Conservation (phyloP, 2,113 vertebrate genomes). For the Petrocephalus zakoni region DNA sequence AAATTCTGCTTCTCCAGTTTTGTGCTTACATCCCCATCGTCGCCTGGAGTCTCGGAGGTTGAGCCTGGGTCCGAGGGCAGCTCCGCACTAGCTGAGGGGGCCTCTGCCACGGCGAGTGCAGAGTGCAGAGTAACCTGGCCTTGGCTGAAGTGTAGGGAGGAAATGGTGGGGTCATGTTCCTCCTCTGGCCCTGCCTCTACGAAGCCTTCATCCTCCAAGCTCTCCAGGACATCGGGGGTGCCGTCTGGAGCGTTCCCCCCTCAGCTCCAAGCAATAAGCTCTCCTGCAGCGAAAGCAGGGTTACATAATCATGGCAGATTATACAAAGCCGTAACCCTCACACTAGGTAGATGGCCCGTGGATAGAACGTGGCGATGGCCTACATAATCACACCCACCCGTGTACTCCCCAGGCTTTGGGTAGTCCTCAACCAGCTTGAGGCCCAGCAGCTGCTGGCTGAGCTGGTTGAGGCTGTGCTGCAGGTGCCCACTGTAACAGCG, state of each 20-base stretch:
- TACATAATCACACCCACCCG: conserved; percentile 3
- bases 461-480: conserved; percentile 12
- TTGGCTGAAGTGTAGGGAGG: no score
- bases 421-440: conserved; percentile 12
- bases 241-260: not conserved
- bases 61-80: no score
- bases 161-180: no score
- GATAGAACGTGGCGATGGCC: not conserved
- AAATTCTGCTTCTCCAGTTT: no score
- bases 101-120: no score
- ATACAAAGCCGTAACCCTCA: not conserved
- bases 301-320: not conserved
- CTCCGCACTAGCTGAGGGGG: no score
- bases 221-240: not conserved
- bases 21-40: no score
- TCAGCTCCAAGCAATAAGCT: not conserved
- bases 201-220: not conserved
- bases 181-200: no score
- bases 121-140: no score
- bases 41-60: no score
- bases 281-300: not conserved
- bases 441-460: conserved; percentile 19
- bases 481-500: conserved; percentile 11
- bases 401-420: conserved; percentile 15
- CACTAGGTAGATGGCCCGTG: not conserved